Evolutionary conservation across 2,888 invertebrate species (phyloP).

Genomic region (Brenthis hecate): DNA sequence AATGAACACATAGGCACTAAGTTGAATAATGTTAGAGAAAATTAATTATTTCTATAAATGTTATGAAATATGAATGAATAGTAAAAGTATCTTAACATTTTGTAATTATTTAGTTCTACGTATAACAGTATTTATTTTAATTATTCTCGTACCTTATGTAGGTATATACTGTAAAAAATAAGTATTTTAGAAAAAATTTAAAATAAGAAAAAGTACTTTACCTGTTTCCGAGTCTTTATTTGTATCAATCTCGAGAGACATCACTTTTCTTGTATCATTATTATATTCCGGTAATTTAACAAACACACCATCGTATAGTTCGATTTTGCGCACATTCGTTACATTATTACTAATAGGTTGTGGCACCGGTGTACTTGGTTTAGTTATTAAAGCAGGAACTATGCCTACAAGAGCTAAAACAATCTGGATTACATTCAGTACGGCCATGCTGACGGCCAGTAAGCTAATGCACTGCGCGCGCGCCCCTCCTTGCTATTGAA

Average conservation of each 20-base stretch:
- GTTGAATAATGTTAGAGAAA: too few species aligned
- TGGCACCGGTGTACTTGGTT: neutral
- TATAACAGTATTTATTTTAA: neutral
- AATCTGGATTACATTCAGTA: slow-evolving; percentile 49
- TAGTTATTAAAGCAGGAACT: neutral
- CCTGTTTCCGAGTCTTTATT: slow-evolving; percentile 55
- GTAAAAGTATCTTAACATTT: too few species aligned
- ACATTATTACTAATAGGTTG: slow-evolving; percentile 5
- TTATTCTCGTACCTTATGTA: neutral
- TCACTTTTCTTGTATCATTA: slow-evolving; percentile 52
- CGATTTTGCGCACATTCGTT: slow-evolving; percentile 48
- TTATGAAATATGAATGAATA: too few species aligned
- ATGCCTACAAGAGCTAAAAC: slow-evolving; percentile 27
- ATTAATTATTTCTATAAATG: too few species aligned
- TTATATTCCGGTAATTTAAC: slow-evolving; percentile 58
- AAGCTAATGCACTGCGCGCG: slow-evolving; percentile 47
- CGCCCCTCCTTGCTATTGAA: slow-evolving; percentile 45
- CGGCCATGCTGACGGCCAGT: slow-evolving; percentile 63
- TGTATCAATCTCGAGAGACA: slow-evolving; percentile 66
- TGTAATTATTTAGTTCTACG: too few species aligned
- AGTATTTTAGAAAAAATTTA: too few species aligned
- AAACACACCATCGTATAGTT: slow-evolving; percentile 65
- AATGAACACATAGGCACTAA: too few species aligned
- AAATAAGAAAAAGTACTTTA: slow-evolving; percentile 41
- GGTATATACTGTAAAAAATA: too few species aligned